A percentile compares a stretch with the other conserved stretches of the same genome.
These are phyloP conservation scores for Incurvaria masculella DNA, from an alignment of 2,888 invertebrate species.

Conservation along the genomic window DNA sequence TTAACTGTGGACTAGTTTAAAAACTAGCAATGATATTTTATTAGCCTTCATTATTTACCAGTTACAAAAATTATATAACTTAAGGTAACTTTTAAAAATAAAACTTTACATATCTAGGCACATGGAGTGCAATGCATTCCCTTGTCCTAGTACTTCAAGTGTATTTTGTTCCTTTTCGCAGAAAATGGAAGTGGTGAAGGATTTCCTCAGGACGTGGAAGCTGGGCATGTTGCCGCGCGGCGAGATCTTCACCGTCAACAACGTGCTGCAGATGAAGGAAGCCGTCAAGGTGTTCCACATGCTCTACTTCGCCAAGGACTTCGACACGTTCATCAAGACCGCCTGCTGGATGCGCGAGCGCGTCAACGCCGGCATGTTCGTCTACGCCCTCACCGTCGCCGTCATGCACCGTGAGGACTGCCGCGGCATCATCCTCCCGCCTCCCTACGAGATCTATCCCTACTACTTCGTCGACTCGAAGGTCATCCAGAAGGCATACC, in stretches of 20 bases:
- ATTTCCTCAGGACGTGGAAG: conserved; percentile 53
- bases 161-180: conserved; percentile 21
- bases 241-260: conserved; percentile 60
- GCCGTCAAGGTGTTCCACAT: conserved; percentile 61
- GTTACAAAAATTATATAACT: too few relatives aligned
- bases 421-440: conserved; percentile 63
- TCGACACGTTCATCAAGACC: conserved; percentile 63
- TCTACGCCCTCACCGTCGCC: conserved; percentile 65
- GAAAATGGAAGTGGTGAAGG: conserved; percentile 56
- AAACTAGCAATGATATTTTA: too few relatives aligned
- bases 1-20: too few relatives aligned
- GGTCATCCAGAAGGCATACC: conserved; percentile 64
- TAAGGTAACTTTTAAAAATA: too few relatives aligned
- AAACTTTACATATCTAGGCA: too few relatives aligned
- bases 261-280: conserved; percentile 59
- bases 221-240: conserved; percentile 57
- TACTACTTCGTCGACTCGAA: conserved; percentile 71
- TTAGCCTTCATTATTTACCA: too few relatives aligned
- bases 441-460: conserved; percentile 75
- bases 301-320: conserved; percentile 66
- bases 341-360: conserved; percentile 68
- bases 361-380: conserved; percentile 72
- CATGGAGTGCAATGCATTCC: too few relatives aligned
- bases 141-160: not conserved
- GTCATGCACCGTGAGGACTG: conserved; percentile 66